phyloP scores from a whole-genome alignment of 2,113 vertebrate species.

The Varanus salvator region DNA sequence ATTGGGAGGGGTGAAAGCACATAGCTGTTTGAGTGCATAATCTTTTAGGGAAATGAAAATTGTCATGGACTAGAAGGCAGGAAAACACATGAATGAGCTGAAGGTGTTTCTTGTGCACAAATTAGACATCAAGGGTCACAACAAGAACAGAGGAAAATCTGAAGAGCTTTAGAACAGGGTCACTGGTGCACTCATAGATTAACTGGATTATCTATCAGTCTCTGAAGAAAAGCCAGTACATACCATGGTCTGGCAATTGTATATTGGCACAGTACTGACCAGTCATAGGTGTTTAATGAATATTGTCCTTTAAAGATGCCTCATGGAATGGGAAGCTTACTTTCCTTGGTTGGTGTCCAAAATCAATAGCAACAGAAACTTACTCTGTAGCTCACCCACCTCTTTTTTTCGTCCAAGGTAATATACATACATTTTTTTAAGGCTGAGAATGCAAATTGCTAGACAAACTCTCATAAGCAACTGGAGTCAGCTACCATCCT shows the following conservation, averaged over 20 bases:
- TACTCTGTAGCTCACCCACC: constrained; percentile 36
- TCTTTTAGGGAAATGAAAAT: too few species aligned
- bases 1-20: too few species aligned
- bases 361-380: constrained; percentile 5
- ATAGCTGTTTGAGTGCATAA: too few species aligned
- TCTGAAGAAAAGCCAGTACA: not conserved
- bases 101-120: not conserved
- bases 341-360: constrained; percentile 40
- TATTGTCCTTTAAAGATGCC: not conserved
- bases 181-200: not conserved
- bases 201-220: not conserved
- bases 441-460: constrained; percentile 24
- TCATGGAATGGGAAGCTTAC: not conserved
- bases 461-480: not conserved
- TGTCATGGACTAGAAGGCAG: not conserved
- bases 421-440: constrained; percentile 25
- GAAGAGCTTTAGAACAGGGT: not conserved
- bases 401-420: constrained; percentile 31
- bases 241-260: not conserved
- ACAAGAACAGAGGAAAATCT: not conserved
- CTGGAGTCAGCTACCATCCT: not conserved
- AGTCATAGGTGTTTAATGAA: not conserved
- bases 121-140: not conserved
- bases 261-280: not conserved
- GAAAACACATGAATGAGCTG: not conserved